Evolutionary conservation across 2,888 invertebrate genomes (phyloP).

Genomic region (Subacronicta megacephala): DNA sequence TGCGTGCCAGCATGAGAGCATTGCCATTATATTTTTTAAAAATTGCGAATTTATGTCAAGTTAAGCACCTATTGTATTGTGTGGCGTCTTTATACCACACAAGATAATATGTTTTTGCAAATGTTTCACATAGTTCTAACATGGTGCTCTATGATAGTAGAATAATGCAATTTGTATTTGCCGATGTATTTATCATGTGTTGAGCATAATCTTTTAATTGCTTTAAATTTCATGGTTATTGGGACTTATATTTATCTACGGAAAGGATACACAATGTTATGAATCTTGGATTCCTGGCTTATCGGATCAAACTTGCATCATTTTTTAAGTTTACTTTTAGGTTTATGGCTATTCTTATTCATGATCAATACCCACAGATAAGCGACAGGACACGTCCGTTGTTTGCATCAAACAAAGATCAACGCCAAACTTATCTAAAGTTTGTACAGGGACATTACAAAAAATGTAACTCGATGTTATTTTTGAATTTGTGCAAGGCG

Average conservation of each 20-base stretch:
- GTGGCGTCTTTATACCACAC: slow-evolving; percentile 72
- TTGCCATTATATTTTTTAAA: slow-evolving; percentile 70
- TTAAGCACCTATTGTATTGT: slow-evolving; percentile 72
- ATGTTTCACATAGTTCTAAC: slow-evolving; percentile 28
- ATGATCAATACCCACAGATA: slow-evolving; percentile 77
- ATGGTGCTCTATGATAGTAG: slow-evolving; percentile 37
- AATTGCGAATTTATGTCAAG: slow-evolving; percentile 81
- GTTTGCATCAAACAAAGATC: slow-evolving; percentile 87
- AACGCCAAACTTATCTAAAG: slow-evolving; percentile 84
- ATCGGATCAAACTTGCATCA: slow-evolving; percentile 59
- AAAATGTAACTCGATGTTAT: slow-evolving; percentile 85
- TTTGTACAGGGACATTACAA: slow-evolving; percentile 83
- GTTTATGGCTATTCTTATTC: slow-evolving; percentile 67
- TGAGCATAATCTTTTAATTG: too few species aligned
- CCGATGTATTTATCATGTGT: slow-evolving; percentile 1
- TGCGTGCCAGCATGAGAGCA: slow-evolving; percentile 76
- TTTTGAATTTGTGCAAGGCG: slow-evolving; percentile 89
- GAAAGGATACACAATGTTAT: slow-evolving; percentile 47
- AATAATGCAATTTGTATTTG: too few species aligned
- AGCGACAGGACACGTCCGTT: slow-evolving; percentile 82
- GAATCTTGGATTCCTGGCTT: slow-evolving; percentile 44
- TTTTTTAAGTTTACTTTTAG: slow-evolving; percentile 51
- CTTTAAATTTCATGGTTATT: too few species aligned
- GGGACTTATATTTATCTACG: slow-evolving; percentile 41
- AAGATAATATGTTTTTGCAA: slow-evolving; percentile 60